Conservation (phyloP, 2,888 invertebrate genomes). For the Amblyjoppa fuscipennis region DNA sequence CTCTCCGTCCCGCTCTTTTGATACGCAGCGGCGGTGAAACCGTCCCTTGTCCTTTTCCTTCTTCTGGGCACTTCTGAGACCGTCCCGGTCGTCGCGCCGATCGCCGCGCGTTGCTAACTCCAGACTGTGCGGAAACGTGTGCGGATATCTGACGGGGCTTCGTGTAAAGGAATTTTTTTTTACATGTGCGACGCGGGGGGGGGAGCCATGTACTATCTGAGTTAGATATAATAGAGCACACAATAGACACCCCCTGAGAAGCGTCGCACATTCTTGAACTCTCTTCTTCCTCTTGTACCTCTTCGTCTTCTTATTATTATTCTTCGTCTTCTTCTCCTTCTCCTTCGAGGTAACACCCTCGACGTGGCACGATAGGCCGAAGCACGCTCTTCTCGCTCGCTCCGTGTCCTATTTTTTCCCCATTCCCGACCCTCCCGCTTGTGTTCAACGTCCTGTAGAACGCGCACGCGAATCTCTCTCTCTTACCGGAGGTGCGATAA, state of each 20-base stretch:
- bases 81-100: slow-evolving; percentile 7
- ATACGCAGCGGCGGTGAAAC: neutral
- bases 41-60: slow-evolving; percentile 27
- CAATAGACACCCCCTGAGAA: neutral
- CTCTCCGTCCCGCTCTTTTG: slow-evolving; percentile 40
- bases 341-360: neutral
- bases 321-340: neutral
- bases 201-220: neutral
- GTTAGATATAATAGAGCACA: neutral
- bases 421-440: slow-evolving; percentile 13
- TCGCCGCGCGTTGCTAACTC: slow-evolving; percentile 12
- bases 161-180: neutral
- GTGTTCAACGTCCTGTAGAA: slow-evolving; percentile 16
- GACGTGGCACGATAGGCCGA: neutral
- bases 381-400: slow-evolving; percentile 14
- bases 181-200: neutral
- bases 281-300: neutral
- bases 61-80: slow-evolving; percentile 20
- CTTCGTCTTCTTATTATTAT: neutral
- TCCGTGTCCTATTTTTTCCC: slow-evolving; percentile 39
- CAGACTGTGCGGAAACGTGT: neutral
- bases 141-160: neutral
- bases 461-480: slow-evolving; percentile 49
- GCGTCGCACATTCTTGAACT: neutral
- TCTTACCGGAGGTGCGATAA: slow-evolving; percentile 26